Evolutionary conservation across 2,113 vertebrate species (phyloP).

Genomic region (Istiophorus platypterus): DNA sequence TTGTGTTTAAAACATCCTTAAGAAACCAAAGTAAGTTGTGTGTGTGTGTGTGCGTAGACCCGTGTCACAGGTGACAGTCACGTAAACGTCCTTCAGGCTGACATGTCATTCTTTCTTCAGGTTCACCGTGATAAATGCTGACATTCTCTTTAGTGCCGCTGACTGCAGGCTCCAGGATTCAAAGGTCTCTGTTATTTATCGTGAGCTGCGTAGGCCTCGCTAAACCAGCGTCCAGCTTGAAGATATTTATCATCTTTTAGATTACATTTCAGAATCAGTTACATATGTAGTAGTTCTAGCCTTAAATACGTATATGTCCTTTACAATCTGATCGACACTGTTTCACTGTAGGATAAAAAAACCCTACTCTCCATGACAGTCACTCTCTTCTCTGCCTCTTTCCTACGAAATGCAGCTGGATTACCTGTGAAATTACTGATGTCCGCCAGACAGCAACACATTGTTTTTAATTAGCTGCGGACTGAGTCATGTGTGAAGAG

Average conservation of each 20-base stretch:
- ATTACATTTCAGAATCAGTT: not conserved
- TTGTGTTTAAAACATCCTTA: not conserved
- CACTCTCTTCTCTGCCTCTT: not conserved
- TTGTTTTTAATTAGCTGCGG: slow-evolving; percentile 47
- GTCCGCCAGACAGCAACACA: slow-evolving; percentile 34
- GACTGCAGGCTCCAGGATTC: slow-evolving; percentile 18
- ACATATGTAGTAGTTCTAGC: not conserved
- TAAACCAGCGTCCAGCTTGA: not conserved
- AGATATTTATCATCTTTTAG: not conserved
- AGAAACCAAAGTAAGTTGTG: not conserved
- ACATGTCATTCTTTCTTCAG: slow-evolving; percentile 5
- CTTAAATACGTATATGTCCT: not conserved
- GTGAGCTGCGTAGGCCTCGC: not conserved
- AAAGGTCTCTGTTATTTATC: slow-evolving; percentile 48
- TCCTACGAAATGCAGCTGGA: slow-evolving; percentile 4
- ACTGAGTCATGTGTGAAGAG: slow-evolving; percentile 63
- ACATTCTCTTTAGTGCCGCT: slow-evolving; percentile 32
- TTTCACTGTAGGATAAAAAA: not conserved
- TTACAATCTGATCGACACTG: not conserved
- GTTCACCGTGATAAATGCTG: slow-evolving; percentile 28
- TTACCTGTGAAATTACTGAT: slow-evolving; percentile 22
- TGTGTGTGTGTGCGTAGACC: not conserved
- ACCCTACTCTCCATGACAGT: not conserved
- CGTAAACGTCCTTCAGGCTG: slow-evolving; percentile 28
- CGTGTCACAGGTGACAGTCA: slow-evolving; percentile 34